phyloP scores from a whole-genome alignment of 2,797 vertebrate species.

The Pseudomugil gertrudae region DNA sequence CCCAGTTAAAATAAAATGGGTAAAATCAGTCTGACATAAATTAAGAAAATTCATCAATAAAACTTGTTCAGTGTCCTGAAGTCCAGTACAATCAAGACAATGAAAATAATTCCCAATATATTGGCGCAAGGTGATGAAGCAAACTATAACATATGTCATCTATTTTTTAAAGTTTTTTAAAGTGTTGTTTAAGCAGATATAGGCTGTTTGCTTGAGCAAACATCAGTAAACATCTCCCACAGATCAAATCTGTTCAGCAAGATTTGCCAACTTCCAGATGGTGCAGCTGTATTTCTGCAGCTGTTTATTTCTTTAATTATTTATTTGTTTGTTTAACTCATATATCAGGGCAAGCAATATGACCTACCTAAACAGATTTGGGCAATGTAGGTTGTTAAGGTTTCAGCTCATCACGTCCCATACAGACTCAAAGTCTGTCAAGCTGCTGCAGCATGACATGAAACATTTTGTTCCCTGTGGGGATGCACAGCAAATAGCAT shows the following conservation, averaged over 20 bases:
- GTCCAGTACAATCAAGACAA: too few relatives aligned
- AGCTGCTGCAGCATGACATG: constrained; percentile 89
- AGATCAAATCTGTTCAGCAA: constrained; percentile 32
- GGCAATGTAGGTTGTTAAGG: constrained; percentile 84
- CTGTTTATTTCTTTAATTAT: neutral
- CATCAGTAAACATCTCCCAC: constrained; percentile 69
- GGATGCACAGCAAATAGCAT: constrained; percentile 84
- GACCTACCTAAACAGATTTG: constrained; percentile 86
- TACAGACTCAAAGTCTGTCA: constrained; percentile 88
- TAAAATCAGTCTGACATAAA: too few relatives aligned
- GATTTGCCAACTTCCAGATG: constrained; percentile 45
- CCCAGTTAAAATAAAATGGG: too few relatives aligned
- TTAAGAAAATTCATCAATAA: too few relatives aligned
- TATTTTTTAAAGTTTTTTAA: constrained; percentile 12
- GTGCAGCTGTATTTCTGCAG: constrained; percentile 2
- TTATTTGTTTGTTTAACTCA: too few relatives aligned
- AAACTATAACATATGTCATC: constrained; percentile 18
- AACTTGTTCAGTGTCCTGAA: too few relatives aligned
- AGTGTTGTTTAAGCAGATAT: neutral
- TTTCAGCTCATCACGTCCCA: constrained; percentile 88
- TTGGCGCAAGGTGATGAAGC: neutral
- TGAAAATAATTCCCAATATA: too few relatives aligned
- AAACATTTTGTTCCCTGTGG: constrained; percentile 84
- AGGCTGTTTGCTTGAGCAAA: constrained; percentile 15
- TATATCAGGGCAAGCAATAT: constrained; percentile 62